These are phyloP conservation scores for Drosophila varians DNA, from an alignment of 1,140 invertebrate species.

Conservation along the genomic window DNA sequence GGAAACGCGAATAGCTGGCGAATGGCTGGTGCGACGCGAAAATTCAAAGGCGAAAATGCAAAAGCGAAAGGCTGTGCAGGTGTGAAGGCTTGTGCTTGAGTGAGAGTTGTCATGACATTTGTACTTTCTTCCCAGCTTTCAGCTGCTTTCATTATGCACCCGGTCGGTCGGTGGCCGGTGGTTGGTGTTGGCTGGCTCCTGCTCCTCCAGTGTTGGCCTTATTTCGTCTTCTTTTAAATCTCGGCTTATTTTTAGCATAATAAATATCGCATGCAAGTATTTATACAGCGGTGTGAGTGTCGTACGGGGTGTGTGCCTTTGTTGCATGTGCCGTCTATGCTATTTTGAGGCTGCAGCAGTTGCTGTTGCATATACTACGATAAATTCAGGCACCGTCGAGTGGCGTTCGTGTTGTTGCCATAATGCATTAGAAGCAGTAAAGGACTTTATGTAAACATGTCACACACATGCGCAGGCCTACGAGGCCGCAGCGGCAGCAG, in stretches of 20 bases:
- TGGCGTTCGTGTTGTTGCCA: constrained; percentile 66
- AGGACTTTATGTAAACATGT: constrained; percentile 65
- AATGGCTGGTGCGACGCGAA: constrained; percentile 24
- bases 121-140: constrained; percentile 9
- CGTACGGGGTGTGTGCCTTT: constrained; percentile 22
- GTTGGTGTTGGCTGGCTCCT: not conserved
- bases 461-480: constrained; percentile 47
- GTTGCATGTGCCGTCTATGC: constrained; percentile 36
- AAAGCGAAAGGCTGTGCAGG: constrained; percentile 23
- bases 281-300: constrained; percentile 50
- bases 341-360: constrained; percentile 20
- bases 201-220: constrained; percentile 59
- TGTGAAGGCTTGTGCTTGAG: constrained; percentile 69
- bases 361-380: constrained; percentile 31
- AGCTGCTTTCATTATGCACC: constrained; percentile 64
- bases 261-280: constrained; percentile 79
- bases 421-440: constrained; percentile 75
- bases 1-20: constrained; percentile 36
- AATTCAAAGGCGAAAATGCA: constrained; percentile 33
- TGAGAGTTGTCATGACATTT: constrained; percentile 79
- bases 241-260: constrained; percentile 81
- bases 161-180: not conserved
- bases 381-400: constrained; percentile 49
- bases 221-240: constrained; percentile 71
- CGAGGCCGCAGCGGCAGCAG: constrained; percentile 31